These are phyloP conservation scores for Phalacrocorax pelagicus DNA, from an alignment of 2,113 vertebrate species.

Conservation along the genomic window DNA sequence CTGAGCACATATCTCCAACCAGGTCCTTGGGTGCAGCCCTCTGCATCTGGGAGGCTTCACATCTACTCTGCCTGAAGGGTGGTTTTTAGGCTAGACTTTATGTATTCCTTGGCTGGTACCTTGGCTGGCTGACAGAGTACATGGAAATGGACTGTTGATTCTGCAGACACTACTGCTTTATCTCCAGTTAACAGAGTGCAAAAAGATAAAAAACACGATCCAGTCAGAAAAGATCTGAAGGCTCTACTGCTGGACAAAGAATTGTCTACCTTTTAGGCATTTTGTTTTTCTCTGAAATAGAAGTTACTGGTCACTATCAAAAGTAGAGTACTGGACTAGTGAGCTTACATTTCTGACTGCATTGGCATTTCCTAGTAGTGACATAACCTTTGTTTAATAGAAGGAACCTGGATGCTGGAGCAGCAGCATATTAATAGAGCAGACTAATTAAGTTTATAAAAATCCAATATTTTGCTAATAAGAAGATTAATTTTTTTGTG, in stretches of 20 bases:
- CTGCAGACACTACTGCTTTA: neutral
- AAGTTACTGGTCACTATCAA: neutral
- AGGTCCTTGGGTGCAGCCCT: neutral
- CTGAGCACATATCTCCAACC: accelerated
- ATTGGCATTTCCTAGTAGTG: neutral
- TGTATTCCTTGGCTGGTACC: neutral
- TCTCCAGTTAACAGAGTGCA: neutral
- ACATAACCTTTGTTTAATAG: conserved; percentile 30
- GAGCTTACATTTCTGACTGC: neutral
- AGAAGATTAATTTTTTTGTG: conserved; percentile 59
- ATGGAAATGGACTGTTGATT: neutral
- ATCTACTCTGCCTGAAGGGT: neutral
- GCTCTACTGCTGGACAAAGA: neutral
- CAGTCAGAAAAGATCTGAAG: neutral
- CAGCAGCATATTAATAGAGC: conserved; percentile 2
- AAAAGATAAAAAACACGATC: neutral
- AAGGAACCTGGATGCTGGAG: neutral
- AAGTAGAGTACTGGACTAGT: neutral
- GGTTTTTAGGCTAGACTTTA: neutral
- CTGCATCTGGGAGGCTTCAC: neutral
- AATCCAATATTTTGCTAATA: conserved; percentile 50
- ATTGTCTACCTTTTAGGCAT: neutral
- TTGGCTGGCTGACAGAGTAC: neutral
- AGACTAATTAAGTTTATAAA: conserved; percentile 70
- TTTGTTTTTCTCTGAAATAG: neutral